Conservation (phyloP, 1,140 invertebrate species). For the Plectrocnemia conspersa region DNA sequence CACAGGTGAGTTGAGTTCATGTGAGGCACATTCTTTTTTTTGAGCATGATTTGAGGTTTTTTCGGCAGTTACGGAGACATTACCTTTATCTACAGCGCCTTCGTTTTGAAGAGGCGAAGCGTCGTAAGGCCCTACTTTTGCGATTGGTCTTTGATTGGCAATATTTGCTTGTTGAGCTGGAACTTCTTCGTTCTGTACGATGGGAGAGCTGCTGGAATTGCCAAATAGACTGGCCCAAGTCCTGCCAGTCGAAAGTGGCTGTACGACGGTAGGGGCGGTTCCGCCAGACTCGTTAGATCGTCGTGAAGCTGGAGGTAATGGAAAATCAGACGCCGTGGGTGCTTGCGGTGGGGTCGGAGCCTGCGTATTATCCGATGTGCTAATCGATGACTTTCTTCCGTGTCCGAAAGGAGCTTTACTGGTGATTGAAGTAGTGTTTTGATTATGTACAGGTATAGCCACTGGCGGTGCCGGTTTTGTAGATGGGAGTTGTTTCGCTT, state of each 20-base stretch:
- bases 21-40: constrained; percentile 36
- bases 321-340: constrained; percentile 49
- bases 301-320: constrained; percentile 47
- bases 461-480: constrained; percentile 33
- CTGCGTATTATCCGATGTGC: constrained; percentile 39
- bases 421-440: constrained; percentile 33
- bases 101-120: constrained; percentile 44
- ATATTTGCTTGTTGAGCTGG: constrained; percentile 11
- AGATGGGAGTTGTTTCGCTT: constrained; percentile 46
- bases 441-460: constrained; percentile 14
- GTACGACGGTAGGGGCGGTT: constrained; percentile 39
- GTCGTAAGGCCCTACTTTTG: constrained; percentile 56
- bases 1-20: constrained; percentile 38
- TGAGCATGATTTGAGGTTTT: constrained; percentile 39
- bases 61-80: constrained; percentile 40
- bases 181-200: too few species aligned
- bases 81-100: constrained; percentile 38
- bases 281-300: constrained; percentile 40
- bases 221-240: constrained; percentile 50
- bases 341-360: constrained; percentile 44
- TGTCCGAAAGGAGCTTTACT: constrained; percentile 49
- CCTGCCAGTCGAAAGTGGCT: constrained; percentile 43
- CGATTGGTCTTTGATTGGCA: constrained; percentile 50
- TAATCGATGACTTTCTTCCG: constrained; percentile 40
- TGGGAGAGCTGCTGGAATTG: not conserved